Evolutionary conservation across 2,113 vertebrate species (phyloP), one percentile per base, ranked within the genome.

Genomic region (Alethe diademata): DNA sequence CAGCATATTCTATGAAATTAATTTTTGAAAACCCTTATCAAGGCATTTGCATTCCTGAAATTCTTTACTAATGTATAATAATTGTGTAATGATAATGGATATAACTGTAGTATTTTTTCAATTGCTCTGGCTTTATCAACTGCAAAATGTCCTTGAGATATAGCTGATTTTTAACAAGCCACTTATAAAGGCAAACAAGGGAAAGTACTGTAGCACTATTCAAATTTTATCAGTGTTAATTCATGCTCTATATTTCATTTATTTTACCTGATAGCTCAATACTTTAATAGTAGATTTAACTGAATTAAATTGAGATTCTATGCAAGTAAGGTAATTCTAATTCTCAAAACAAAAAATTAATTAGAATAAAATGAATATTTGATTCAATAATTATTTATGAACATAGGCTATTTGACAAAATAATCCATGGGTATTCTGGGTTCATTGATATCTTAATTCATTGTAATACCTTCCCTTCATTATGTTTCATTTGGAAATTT

Each of bases 341-440:
- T 78, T 91, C 23, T 79, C 11, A n/a, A 26, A 54, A 43, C 4
- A 8, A 94, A 84, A 84, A 90, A 60, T 8, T 87, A 94, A 82
- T 86, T 94, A 79, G 65, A 82, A 82, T 69, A 4, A 87, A 96
- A 61, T 64, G 54, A 81, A 31, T 90, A 65, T 90, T 87, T 94
- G 28, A 31, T 75, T 94, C 78, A 26, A 56, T 81, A 75, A 75
- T 78, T 88, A 61, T 33, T 58, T 82, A 20, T 69, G 28, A 92
- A 40, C 19, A 22, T 40, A 48, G 8, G 5, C 24, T 89, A 29
- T 73, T 80, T 80, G 56, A 71, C 11, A 62, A 71, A 91, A 64
- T 45, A 74, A 87, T 95, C 74, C 31, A 11, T 40, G 65, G 12
- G 1, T 71, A 18, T 75, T 81, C 66, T 67, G n/a, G 8, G 14